Evolutionary conservation across 2,113 vertebrate species (phyloP), one percentile per base, ranked within the genome.

Genomic region (Fulmarus glacialis): DNA sequence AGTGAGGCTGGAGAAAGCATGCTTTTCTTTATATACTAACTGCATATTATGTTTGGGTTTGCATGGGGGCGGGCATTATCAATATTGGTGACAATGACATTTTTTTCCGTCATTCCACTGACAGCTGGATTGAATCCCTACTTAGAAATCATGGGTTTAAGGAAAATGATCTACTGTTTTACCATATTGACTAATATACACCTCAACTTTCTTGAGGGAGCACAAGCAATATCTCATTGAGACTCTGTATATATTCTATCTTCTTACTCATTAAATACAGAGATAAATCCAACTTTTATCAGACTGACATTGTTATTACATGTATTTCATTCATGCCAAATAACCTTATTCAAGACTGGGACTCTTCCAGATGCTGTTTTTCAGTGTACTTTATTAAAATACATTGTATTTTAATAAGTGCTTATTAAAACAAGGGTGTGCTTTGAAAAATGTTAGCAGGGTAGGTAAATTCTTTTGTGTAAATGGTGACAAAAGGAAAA

Each of bases 401-500:
- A 48, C 20, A 75, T 85, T 63, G 17, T 67, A 50, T 84, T 95
- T 78, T 32, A 58, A 5, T 47, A 67, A 52, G 11, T 48, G 13
- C 4, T 36, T 72, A 20, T 48, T 72, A 62, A 90, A 87, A 60
- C 27, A 86, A 56, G 12, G 9, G 8, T 21, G 19, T 68, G 15
- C 15, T 80, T 77, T 80, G 15, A 63, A 94, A 92, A 93, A 83
- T n/a, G 7, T 75, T 82, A n/a, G 5, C 23, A 60, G 24, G 4
- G 12, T 16, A 9, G 11, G 58, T 80, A 45, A 66, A 73, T 70
- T n/a, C 36, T 38, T 68, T 75, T 73, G 20, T 70, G 32, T 53
- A 80, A 82, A 73, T 15, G 67, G n/a, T 62, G n/a, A 73, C 53
- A 77, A 80, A 87, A 82, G 34, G 87, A 40, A 90, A 95, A 80